Base-by-base conservation (phyloP, 1,140 invertebrate species). In the Drosophila mayri region DNA sequence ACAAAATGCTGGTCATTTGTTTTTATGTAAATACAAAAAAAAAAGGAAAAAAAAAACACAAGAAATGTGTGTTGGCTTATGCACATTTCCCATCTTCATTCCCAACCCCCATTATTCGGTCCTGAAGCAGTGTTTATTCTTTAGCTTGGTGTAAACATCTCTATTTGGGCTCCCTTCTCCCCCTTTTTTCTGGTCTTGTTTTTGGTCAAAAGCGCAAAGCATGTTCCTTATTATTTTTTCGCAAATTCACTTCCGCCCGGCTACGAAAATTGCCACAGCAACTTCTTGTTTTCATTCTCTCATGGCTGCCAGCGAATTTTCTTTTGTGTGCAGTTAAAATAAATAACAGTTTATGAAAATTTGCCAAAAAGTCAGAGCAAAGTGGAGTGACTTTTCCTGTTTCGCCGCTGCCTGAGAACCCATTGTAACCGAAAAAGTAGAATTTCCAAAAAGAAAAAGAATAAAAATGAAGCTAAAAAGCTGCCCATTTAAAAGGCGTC, bases 341-440 rank as follows among this genome's bases (percentile, higher is more conserved):
- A 90, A 87, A 88, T 87, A 90, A 85, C 85, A 90, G 84, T 91
- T 83, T 88, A 90, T 91, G 81, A 90, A 91, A 91, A 91, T 91
- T 91, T 91, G 87, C 87, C 87, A 91, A 91, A 77, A 78, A 87
- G 86, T 72, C 62, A 80, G 40, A 44, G 63, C 57, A 73, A 55
- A 76, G 77, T 81, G 83, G 66, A 83, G 77, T 84, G 83, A 91
- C 76, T 91, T 91, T 91, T 91, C 81, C 87, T 88, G 83, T 91
- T 82, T 83, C 62, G 57, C 68, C 68, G 43, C 12, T 76, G 75
- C 68, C 70, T 79, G 75, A 62, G 41, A 81, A 73, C 64, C 64
- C 68, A 81, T 87, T 80, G 76, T 81, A 47, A 68, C n/a, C 37
- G n/a, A 59, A 50, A 49, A 18, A 37, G 32, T 14, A 37, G 50